Conservation (phyloP, 2,797 vertebrate genomes). For the Gymnothorax reevesii region DNA sequence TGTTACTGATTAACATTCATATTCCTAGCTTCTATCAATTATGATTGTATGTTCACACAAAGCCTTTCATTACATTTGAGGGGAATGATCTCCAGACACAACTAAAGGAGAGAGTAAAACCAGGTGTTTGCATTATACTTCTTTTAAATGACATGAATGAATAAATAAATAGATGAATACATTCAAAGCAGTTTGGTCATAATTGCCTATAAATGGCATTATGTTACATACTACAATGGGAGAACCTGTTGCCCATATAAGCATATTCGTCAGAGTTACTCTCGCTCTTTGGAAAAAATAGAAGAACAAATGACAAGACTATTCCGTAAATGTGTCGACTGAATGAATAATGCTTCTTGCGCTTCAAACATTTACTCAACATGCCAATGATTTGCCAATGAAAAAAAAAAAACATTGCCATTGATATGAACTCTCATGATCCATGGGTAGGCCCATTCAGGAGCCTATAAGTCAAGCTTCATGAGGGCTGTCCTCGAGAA, state of each 20-base stretch:
- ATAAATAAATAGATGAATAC: too few relatives aligned
- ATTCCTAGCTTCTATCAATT: not conserved
- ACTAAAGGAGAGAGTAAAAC: not conserved
- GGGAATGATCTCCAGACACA: not conserved
- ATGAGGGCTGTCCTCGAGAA: not conserved
- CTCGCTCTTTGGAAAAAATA: not conserved
- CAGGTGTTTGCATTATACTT: not conserved
- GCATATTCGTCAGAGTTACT: not conserved
- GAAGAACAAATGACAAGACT: not conserved
- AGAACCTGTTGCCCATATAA: not conserved
- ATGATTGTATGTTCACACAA: not conserved
- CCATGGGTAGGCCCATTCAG: not conserved
- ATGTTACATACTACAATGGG: not conserved
- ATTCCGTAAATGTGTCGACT: not conserved
- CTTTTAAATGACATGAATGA: not conserved
- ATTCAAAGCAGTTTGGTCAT: too few relatives aligned
- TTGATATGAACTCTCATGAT: not conserved
- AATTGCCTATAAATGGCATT: too few relatives aligned
- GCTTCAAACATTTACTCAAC: not conserved
- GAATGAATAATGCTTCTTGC: not conserved
- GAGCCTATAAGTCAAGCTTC: too few relatives aligned
- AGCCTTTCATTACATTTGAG: not conserved
- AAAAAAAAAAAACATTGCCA: not conserved
- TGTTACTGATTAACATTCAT: not conserved
- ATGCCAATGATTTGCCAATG: not conserved